Evolutionary conservation across 2,888 invertebrate species (phyloP).

Genomic region (Latrodectus hesperus): DNA sequence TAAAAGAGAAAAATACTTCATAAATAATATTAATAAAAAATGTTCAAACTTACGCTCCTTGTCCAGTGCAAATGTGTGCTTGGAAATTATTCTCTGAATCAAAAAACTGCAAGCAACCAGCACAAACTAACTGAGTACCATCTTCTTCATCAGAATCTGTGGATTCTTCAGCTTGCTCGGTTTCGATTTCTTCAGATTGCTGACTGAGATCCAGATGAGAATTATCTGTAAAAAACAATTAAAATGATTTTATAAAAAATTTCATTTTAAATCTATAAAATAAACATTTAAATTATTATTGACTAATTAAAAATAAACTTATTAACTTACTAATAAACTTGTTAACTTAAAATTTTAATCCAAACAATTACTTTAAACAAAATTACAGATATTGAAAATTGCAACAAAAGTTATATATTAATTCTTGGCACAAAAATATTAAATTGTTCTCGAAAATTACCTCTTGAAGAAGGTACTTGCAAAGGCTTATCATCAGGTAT

Average conservation of each 20-base stretch:
- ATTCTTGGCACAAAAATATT: too few species aligned
- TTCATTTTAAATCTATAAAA: too few species aligned
- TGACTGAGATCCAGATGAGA: slow-evolving; percentile 52
- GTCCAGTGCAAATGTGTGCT: slow-evolving; percentile 68
- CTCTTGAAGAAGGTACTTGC: slow-evolving; percentile 44
- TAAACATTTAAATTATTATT: too few species aligned
- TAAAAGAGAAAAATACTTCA: too few species aligned
- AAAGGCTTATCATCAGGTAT: slow-evolving; percentile 66
- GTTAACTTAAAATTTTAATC: too few species aligned
- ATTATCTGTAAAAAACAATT: too few species aligned
- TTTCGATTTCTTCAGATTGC: slow-evolving; percentile 64
- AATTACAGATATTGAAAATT: too few species aligned
- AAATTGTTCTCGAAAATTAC: slow-evolving; percentile 15
- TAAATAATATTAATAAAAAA: background rate
- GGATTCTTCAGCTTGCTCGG: slow-evolving; percentile 65
- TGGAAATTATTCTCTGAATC: slow-evolving; percentile 69
- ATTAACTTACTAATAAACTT: too few species aligned
- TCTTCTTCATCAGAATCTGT: slow-evolving; percentile 58
- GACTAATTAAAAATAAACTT: too few species aligned
- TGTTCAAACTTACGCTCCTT: slow-evolving; percentile 53
- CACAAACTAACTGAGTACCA: slow-evolving; percentile 68
- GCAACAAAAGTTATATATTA: too few species aligned
- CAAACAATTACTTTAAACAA: too few species aligned
- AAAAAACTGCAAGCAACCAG: slow-evolving; percentile 67
- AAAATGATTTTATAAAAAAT: too few species aligned